A percentile compares a stretch with the other conserved stretches of the same genome.
These are phyloP conservation scores for Pristiophorus japonicus DNA, from an alignment of 2,113 vertebrate species.

Conservation along the genomic window DNA sequence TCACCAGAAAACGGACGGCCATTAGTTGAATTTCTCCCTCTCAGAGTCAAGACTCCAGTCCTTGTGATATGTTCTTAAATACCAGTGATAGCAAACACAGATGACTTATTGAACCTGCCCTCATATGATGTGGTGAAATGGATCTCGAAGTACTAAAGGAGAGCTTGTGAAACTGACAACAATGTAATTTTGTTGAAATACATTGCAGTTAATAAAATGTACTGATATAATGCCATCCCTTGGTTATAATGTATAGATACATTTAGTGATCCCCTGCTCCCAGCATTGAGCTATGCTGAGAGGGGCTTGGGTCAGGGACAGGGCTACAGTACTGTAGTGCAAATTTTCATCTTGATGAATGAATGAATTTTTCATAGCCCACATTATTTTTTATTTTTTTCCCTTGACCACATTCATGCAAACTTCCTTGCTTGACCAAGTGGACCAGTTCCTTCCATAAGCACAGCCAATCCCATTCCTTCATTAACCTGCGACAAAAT, in stretches of 20 bases:
- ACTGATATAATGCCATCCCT: not conserved
- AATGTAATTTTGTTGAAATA: slow-evolving; percentile 2
- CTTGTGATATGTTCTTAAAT: not conserved
- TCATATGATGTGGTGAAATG: no score
- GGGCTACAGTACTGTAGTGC: not conserved
- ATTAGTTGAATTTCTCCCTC: not conserved
- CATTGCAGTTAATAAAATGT: not conserved
- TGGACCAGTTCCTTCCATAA: not conserved
- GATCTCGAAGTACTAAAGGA: not conserved
- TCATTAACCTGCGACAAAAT: not conserved
- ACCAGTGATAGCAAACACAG: not conserved
- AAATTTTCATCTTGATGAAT: not conserved
- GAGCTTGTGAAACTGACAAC: not conserved
- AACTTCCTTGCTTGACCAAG: not conserved
- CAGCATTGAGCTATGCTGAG: no score
- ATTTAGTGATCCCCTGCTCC: not conserved
- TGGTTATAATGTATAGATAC: not conserved
- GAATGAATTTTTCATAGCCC: not conserved
- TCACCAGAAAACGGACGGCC: not conserved
- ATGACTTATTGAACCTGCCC: not conserved
- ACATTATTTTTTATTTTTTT: not conserved
- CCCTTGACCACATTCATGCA: not conserved
- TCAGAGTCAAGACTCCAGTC: not conserved
- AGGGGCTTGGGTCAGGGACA: not conserved
- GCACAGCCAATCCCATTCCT: not conserved